Conservation (phyloP, 2,888 invertebrate species). For the Dione vanillae region DNA sequence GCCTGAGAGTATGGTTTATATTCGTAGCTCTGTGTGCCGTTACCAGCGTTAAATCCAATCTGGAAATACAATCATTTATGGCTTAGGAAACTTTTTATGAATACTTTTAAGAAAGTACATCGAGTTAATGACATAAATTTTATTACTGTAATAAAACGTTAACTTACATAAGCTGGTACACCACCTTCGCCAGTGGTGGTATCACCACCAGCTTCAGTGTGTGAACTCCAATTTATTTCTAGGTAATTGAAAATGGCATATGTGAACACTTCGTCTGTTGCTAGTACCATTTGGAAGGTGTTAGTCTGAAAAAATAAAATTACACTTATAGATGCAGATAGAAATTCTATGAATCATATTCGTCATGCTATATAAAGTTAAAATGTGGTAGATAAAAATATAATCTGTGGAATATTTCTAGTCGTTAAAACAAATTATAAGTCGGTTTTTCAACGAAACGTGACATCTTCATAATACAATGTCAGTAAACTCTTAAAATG, state of each 20-base stretch:
- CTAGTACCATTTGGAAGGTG: constrained; percentile 97
- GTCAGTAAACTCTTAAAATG: no score
- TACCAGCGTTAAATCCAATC: constrained; percentile 98
- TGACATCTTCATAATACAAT: no score
- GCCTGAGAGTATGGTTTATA: constrained; percentile 95
- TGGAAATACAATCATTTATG: constrained; percentile 58
- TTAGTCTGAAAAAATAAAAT: constrained; percentile 88
- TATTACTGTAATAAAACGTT: neutral
- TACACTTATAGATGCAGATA: neutral
- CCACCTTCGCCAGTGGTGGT: constrained; percentile 94
- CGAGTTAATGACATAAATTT: no score
- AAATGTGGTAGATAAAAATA: neutral
- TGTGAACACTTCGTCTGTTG: constrained; percentile 96
- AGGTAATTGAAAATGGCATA: constrained; percentile 98
- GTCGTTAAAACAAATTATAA: neutral
- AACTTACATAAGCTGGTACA: constrained; percentile 92
- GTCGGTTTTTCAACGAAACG: neutral
- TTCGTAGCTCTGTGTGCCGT: constrained; percentile 94
- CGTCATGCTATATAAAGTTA: neutral
- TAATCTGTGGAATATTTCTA: neutral
- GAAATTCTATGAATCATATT: no score
- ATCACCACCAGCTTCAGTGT: constrained; percentile 96
- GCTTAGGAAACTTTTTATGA: no score
- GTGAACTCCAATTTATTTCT: constrained; percentile 94
- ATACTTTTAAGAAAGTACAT: no score